Evolutionary conservation across 1,140 invertebrate genomes (phyloP), one percentile per base, ranked within the genome.

Genomic region (Dendrolimus punctatus): DNA sequence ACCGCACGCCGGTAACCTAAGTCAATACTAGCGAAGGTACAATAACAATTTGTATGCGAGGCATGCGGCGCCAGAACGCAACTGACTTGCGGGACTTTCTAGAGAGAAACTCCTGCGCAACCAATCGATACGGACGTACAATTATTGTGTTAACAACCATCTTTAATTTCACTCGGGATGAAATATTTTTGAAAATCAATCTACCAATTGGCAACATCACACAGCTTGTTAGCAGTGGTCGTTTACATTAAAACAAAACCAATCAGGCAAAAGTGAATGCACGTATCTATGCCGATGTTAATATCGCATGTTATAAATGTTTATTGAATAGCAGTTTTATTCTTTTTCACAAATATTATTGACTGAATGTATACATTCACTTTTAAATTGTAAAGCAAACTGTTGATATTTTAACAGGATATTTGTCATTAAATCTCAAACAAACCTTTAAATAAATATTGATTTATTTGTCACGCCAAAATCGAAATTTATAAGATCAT

Each of bases 71-170:
- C 65, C 52, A 67, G 68, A 65, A 41, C 71, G 72, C 65, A 62
- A 74, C 76, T 77, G 67, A 58, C 66, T 76, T 68, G 73, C 73
- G 77, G 73, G 66, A 80, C 80, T 83, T 83, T 85, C 80, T 85
- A 77, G 62, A 71, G 72, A 72, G 79, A 85, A 85, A 85, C 71
- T 79, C 69, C 66, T 71, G 67, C 63, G 70, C 59, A 68, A 59
- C 60, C 61, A 47, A 62, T 68, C 64, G 62, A 65, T 60, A 49
- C 55, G 44, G 23, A 51, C n/a, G 6, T 49, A 68, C 68, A 68
- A 64, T 66, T 58, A 73, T 64, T 60, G 57, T 38, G 10, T 48
- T 48, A 39, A 48, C 8, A 8, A 8, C n/a, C 37, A 38, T 48
- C 5, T 23, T 38, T 48, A 38, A 48, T 48, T 46, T 6, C 46